Conservation (phyloP, 2,888 invertebrate genomes). For the Metacarcinus magister region DNA sequence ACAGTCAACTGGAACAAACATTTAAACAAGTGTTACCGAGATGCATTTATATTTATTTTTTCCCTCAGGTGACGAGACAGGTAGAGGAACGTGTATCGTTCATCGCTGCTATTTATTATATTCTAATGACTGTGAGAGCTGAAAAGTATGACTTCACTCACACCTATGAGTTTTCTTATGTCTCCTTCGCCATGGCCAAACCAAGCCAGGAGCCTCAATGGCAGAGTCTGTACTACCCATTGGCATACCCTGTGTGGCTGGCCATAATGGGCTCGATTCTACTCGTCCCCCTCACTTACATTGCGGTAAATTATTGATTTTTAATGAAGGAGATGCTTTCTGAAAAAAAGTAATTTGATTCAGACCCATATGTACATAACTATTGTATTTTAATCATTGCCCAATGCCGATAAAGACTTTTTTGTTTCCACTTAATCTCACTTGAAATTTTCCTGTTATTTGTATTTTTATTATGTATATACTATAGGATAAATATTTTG, state of each 20-base stretch:
- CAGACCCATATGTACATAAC: no score
- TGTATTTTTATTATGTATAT: no score
- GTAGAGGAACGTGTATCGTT: conserved; percentile 54
- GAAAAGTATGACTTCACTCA: neutral
- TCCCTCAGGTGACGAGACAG: conserved; percentile 7
- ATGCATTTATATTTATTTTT: neutral
- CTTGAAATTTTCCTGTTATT: no score
- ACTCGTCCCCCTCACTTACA: neutral
- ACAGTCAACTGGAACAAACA: neutral
- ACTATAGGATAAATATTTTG: no score
- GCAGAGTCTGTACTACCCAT: conserved; percentile 62
- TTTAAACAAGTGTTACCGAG: no score
- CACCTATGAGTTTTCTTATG: conserved; percentile 52
- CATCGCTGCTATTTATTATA: conserved; percentile 27
- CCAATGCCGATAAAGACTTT: no score
- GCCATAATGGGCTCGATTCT: neutral
- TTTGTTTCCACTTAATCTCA: no score
- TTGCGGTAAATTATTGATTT: neutral
- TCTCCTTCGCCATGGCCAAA: conserved; percentile 67
- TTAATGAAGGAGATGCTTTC: no score
- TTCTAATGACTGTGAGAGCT: conserved; percentile 8
- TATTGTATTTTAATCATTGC: no score
- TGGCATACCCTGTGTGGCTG: conserved; percentile 51
- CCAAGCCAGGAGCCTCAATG: conserved; percentile 49
- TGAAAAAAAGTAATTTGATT: no score